phyloP scores from a whole-genome alignment of 2,888 invertebrate genomes.

The Linnaemya vulpina region DNA sequence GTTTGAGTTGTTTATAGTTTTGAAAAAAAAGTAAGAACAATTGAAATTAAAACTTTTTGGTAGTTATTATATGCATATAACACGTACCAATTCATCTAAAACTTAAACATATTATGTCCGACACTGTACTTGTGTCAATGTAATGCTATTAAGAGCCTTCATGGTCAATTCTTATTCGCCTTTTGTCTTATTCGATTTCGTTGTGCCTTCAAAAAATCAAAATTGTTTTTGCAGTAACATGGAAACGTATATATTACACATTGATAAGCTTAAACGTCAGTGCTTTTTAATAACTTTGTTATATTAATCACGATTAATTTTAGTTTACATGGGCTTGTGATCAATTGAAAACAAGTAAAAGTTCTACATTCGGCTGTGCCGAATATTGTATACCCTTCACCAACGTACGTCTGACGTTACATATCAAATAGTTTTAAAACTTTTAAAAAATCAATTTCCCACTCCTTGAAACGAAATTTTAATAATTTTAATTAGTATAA shows the following conservation, averaged over 20 bases:
- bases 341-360: slow-evolving; percentile 48
- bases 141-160: not conserved
- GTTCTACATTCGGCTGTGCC: too few relatives aligned
- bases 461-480: too few relatives aligned
- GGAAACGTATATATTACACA: slow-evolving; percentile 16
- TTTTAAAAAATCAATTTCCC: too few relatives aligned
- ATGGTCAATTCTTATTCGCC: not conserved
- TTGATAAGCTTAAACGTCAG: slow-evolving; percentile 31
- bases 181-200: not conserved
- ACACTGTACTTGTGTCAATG: slow-evolving; percentile 8
- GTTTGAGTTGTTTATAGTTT: too few relatives aligned
- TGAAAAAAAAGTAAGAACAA: too few relatives aligned
- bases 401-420: too few relatives aligned
- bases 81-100: too few relatives aligned
- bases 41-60: too few relatives aligned
- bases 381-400: too few relatives aligned
- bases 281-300: slow-evolving; percentile 18
- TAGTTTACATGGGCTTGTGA: slow-evolving; percentile 43
- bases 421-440: too few relatives aligned
- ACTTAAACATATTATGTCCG: not conserved
- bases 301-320: slow-evolving; percentile 47
- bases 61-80: too few relatives aligned
- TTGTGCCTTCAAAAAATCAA: slow-evolving; percentile 7
- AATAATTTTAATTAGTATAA: too few relatives aligned
- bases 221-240: slow-evolving; percentile 1